Conservation (phyloP, 2,797 vertebrate species). For the Centroberyx gerrardi region DNA sequence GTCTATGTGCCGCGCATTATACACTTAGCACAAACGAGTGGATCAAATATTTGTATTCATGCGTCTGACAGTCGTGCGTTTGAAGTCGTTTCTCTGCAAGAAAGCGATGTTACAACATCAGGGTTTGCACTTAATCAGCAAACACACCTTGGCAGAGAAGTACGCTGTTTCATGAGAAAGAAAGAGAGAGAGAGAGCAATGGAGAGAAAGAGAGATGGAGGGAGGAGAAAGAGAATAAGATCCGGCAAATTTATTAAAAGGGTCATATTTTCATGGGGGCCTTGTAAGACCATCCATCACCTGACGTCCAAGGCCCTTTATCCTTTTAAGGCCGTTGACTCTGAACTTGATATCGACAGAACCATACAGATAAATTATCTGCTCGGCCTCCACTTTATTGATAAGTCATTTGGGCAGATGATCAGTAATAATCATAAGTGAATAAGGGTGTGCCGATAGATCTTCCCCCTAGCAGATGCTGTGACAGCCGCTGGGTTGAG, state of each 20-base stretch:
- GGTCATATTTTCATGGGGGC: slow-evolving; percentile 79
- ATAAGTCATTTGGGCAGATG: slow-evolving; percentile 88
- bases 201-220: slow-evolving; percentile 23
- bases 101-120: slow-evolving; percentile 48
- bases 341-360: slow-evolving; percentile 90
- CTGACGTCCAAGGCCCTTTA: slow-evolving; percentile 67
- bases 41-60: slow-evolving; percentile 66
- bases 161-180: slow-evolving; percentile 2
- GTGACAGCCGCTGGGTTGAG: slow-evolving; percentile 58
- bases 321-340: slow-evolving; percentile 87
- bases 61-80: slow-evolving; percentile 52
- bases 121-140: slow-evolving; percentile 51
- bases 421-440: slow-evolving; percentile 93
- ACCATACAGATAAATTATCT: slow-evolving; percentile 86
- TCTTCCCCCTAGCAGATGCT: slow-evolving; percentile 72
- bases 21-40: slow-evolving; percentile 37
- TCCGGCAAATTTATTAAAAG: slow-evolving; percentile 83
- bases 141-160: slow-evolving; percentile 65
- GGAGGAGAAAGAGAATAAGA: slow-evolving; percentile 44
- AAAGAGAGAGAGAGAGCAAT: slow-evolving; percentile 38
- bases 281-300: slow-evolving; percentile 80
- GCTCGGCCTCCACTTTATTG: slow-evolving; percentile 86
- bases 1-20: slow-evolving; percentile 31
- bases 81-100: slow-evolving; percentile 46
- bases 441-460: slow-evolving; percentile 81